Evolutionary conservation across 2,113 vertebrate species (phyloP).

Genomic region (Chlorodrepanis virens): DNA sequence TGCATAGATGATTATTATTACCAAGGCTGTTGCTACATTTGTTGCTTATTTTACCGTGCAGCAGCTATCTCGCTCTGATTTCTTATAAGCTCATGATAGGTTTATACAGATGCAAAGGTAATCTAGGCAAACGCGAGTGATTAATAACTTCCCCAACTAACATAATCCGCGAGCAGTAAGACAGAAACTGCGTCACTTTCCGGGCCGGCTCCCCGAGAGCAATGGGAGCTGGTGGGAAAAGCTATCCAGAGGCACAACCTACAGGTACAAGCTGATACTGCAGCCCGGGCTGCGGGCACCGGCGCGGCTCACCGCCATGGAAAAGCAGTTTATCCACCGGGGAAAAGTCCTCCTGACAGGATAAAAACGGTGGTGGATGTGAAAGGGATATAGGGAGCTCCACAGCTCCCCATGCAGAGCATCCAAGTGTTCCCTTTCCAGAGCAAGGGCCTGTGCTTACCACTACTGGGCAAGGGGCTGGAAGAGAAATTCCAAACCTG

Average conservation of each 20-base stretch:
- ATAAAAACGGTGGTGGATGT: accelerated
- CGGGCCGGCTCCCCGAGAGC: accelerated
- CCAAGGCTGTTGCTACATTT: neutral
- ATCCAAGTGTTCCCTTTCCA: accelerated
- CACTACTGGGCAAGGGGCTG: neutral
- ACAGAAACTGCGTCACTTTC: neutral
- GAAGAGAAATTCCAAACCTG: neutral
- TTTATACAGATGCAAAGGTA: neutral
- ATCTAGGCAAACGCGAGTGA: neutral
- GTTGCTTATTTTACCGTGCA: neutral
- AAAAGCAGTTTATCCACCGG: neutral
- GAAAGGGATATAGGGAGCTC: no score
- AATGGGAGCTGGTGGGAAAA: neutral
- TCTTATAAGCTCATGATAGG: neutral
- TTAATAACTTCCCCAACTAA: neutral
- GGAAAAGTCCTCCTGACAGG: neutral
- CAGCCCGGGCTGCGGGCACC: neutral
- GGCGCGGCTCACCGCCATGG: accelerated
- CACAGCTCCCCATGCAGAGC: accelerated
- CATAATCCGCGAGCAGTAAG: neutral
- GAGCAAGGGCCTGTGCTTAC: neutral
- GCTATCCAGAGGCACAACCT: slow-evolving; percentile 40
- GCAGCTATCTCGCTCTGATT: neutral
- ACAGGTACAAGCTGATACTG: neutral
- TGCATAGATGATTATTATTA: neutral